A percentile compares a stretch with the other conserved stretches of the same genome.
These are phyloP conservation scores for Phrynocephalus vlangalii DNA, from an alignment of 2,797 vertebrate species.

Conservation along the genomic window DNA sequence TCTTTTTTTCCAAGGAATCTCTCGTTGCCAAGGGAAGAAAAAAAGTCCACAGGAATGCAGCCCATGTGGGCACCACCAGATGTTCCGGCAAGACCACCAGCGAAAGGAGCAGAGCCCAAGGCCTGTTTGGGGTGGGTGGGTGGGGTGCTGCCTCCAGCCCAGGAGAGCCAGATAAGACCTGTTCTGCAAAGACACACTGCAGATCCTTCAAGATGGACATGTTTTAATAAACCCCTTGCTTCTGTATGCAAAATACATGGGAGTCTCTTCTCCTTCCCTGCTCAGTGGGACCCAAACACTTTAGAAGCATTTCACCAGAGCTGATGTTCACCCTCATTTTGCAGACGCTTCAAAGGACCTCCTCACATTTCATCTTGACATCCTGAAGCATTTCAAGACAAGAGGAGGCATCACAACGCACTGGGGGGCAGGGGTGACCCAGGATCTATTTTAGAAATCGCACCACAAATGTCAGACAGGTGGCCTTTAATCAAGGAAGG, in stretches of 20 bases:
- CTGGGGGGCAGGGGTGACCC: background rate
- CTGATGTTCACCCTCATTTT: too few species aligned
- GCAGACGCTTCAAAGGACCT: too few species aligned
- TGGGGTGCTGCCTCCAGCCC: background rate
- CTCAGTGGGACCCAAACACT: background rate
- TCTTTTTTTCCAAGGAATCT: too few species aligned
- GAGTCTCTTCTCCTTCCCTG: background rate
- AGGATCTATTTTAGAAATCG: background rate
- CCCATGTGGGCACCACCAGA: background rate
- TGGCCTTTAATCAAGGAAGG: background rate
- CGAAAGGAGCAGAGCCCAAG: background rate
- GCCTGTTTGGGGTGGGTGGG: background rate
- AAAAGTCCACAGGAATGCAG: too few species aligned
- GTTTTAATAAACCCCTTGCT: background rate
- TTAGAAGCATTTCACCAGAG: too few species aligned
- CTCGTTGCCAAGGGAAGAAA: too few species aligned
- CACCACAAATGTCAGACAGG: background rate
- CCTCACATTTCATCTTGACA: too few species aligned
- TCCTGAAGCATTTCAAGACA: background rate
- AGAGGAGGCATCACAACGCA: background rate
- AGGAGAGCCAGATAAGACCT: background rate
- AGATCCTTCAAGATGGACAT: background rate
- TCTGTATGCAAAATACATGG: background rate
- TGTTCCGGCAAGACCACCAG: background rate
- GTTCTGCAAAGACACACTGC: background rate